Base-by-base conservation (phyloP, 2,888 invertebrate genomes). In the Tigriopus californicus region DNA sequence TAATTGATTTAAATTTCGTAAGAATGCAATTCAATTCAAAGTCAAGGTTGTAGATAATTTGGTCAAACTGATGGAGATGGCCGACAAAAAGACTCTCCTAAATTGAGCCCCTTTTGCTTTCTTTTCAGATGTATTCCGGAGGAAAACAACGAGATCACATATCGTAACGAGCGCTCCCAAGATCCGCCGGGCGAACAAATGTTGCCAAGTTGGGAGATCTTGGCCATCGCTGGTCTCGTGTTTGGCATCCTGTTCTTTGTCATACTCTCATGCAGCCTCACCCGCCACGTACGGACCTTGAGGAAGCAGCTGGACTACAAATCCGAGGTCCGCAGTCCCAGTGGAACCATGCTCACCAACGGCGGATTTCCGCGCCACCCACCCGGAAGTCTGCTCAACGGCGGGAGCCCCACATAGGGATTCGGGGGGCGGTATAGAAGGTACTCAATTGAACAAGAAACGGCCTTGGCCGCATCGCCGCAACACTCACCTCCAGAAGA, bases 71-170 rank as follows among this genome's bases (percentile, higher is more conserved):
- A n/a, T n/a, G n/a, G n/a, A n/a, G n/a, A n/a, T n/a, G n/a, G n/a
- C n/a, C n/a, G n/a, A n/a, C n/a, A n/a, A n/a, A n/a, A n/a, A n/a
- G n/a, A n/a, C n/a, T n/a, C n/a, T n/a, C n/a, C n/a, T n/a, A n/a
- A n/a, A n/a, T n/a, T 33, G 33, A 33, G 8, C 22, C 4, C 5
- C 40, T 15, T 41, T 22, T 54, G n/a, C 12, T 18, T 1, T 54
- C 11, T 56, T n/a, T 44, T 20, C 56, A 56, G 56, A 56, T 56
- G 56, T 22, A 56, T 56, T 20, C 56, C 56, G 4, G 56, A 56
- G 56, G 56, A 56, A 22, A 56, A 20, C 8, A 56, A 56, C 25
- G 56, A 56, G 22, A 11, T 56, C 5, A 18, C 49, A 11, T 44
- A 33, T 6, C 25, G 25, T 1, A 33, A 33, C 15, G 56, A 56